These are phyloP conservation scores for Synergus gifuensis DNA, from an alignment of 2,888 invertebrate genomes.

Conservation along the genomic window DNA sequence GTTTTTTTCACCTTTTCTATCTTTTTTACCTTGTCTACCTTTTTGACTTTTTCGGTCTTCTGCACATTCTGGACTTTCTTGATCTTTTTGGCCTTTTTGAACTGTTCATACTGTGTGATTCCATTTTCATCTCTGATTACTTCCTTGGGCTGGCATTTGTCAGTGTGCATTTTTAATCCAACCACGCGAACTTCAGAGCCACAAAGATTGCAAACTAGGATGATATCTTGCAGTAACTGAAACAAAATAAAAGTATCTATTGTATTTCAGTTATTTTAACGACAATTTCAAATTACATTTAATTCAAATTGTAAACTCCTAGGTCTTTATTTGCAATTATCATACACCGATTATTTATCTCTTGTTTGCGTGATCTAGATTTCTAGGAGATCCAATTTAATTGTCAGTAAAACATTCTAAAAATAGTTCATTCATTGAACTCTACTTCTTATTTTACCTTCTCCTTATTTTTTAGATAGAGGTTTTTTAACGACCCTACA, in stretches of 20 bases:
- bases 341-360: too few species aligned
- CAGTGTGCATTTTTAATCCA: constrained; percentile 12
- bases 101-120: background rate
- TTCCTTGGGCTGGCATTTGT: background rate
- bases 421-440: background rate
- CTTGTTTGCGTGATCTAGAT: too few species aligned
- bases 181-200: constrained; percentile 16
- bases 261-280: background rate
- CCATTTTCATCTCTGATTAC: background rate
- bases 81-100: background rate
- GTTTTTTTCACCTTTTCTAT: background rate
- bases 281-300: background rate
- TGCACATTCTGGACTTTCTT: background rate
- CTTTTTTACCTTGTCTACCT: background rate
- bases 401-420: background rate
- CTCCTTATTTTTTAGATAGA: background rate
- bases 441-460: background rate
- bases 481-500: constrained; percentile 7
- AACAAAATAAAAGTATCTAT: background rate
- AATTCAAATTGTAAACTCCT: too few species aligned
- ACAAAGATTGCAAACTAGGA: constrained; percentile 3
- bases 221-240: constrained; percentile 4
- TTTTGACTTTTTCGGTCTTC: background rate
- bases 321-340: too few species aligned
- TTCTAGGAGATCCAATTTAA: background rate